Evolutionary conservation across 2,113 vertebrate species (phyloP).

Genomic region (Panthera leo): DNA sequence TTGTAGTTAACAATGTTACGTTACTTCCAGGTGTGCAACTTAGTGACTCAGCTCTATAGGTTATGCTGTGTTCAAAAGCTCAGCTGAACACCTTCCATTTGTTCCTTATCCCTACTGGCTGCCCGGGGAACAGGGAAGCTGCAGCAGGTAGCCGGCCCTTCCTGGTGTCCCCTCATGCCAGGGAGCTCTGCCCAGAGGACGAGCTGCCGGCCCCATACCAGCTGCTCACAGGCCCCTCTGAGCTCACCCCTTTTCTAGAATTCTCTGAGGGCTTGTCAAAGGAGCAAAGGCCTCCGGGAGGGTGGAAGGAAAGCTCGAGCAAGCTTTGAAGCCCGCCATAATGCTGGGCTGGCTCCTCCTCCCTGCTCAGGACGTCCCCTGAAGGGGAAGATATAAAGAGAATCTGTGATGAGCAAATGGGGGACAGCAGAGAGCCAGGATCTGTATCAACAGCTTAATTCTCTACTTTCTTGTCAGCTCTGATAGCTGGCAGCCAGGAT

Average conservation of each 20-base stretch:
- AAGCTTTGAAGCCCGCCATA: conserved; percentile 51
- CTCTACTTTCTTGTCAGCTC: conserved; percentile 62
- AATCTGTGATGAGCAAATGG: conserved; percentile 75
- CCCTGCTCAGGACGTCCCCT: background rate
- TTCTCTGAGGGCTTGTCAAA: conserved; percentile 40
- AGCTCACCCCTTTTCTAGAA: conserved; percentile 50
- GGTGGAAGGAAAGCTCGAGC: conserved; percentile 34
- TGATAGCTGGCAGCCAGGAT: conserved; percentile 79
- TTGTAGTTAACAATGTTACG: background rate
- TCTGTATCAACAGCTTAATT: conserved; percentile 77
- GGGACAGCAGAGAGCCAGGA: conserved; percentile 44
- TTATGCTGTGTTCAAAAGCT: background rate
- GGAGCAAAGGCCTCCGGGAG: conserved; percentile 38
- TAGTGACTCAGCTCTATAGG: background rate
- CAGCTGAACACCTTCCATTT: background rate
- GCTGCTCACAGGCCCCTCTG: background rate
- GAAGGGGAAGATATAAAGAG: conserved; percentile 74
- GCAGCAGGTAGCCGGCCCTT: background rate
- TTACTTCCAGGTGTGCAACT: background rate
- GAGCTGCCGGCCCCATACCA: background rate
- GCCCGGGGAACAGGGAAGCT: accelerated
- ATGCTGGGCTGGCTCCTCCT: conserved; percentile 18
- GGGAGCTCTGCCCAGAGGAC: background rate
- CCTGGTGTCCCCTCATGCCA: background rate
- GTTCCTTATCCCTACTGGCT: background rate